Base-by-base conservation (phyloP, 2,888 invertebrate genomes). In the Ditula angustiorana region DNA sequence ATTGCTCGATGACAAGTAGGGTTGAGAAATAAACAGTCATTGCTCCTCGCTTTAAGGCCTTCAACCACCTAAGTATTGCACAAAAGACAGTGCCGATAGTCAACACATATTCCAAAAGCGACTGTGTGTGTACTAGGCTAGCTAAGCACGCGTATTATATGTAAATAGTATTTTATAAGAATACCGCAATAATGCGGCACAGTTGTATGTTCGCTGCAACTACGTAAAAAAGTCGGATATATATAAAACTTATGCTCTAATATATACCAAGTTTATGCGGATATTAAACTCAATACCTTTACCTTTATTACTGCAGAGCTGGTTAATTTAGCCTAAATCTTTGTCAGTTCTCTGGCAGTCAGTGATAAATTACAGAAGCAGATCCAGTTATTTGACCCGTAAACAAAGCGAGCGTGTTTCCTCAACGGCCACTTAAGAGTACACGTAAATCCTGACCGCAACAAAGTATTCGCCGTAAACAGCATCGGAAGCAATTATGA, bases 31-130 rank as follows among this genome's bases (percentile, higher is more conserved):
- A 74, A 75, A 80, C 78, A 82, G 80, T 87, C 89, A 86, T 86
- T 86, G 90, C 90, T 91, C n/a, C 88, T 87, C 79, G 75, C 71
- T 77, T 75, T 84, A 88, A 89, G 89, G 90, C 86, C 89, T 91
- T 85, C 87, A 74, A 86, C 82, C 85, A 23, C 13, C 30, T n/a
- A n/a, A n/a, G n/a, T 30, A 76, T 90, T 90, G 82, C 87, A 81
- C 88, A 89, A 91, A 77, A 67, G 60, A 68, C 68, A 69, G 58
- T 66, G 56, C 64, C 68, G 75, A n/a, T 76, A 76, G 80, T 41
- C 46, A n/a, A 57, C 23, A 57, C 24, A 16, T 33, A 55, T 21
- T 33, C 23, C 30, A 56, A 28, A 49, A 24, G 21, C 10, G 21
- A 41, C n/a, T 49, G n/a, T 26, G 4, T n/a, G 3, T 24, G 13